Percentiles rank a stretch among this genome's conserved stretches.
phyloP scores from a whole-genome alignment of 1,140 invertebrate genomes.

The Temnothorax curvispinosus region DNA sequence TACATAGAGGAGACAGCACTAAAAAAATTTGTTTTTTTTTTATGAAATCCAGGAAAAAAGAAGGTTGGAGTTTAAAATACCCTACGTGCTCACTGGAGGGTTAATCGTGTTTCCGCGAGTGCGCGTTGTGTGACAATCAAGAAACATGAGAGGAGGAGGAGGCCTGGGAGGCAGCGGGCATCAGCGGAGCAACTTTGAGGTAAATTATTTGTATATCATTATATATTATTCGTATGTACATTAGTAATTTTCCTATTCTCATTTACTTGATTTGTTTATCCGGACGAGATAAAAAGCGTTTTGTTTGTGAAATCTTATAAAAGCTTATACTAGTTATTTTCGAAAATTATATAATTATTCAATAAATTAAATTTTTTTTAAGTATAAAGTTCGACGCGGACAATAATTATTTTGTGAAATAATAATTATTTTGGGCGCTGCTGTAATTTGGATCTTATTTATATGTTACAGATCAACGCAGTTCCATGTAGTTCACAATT shows the following conservation, averaged over 20 bases:
- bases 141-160: neutral
- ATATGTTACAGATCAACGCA: neutral
- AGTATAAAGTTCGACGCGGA: neutral
- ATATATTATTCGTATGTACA: neutral
- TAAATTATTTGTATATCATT: neutral
- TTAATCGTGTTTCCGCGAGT: neutral
- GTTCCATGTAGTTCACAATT: neutral
- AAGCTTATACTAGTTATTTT: neutral
- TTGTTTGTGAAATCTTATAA: neutral
- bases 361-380: too few species aligned
- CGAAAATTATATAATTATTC: neutral
- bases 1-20: too few species aligned
- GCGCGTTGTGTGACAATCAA: neutral
- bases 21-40: too few species aligned
- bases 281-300: neutral
- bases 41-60: too few species aligned
- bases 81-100: too few species aligned
- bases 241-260: neutral
- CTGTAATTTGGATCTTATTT: neutral
- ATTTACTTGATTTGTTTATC: neutral
- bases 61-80: too few species aligned
- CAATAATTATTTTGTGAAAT: neutral
- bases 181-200: neutral
- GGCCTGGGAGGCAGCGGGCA: neutral
- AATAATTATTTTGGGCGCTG: neutral